Base-by-base conservation (phyloP, 2,888 invertebrate genomes). In the Hemistola chrysoprasaria region DNA sequence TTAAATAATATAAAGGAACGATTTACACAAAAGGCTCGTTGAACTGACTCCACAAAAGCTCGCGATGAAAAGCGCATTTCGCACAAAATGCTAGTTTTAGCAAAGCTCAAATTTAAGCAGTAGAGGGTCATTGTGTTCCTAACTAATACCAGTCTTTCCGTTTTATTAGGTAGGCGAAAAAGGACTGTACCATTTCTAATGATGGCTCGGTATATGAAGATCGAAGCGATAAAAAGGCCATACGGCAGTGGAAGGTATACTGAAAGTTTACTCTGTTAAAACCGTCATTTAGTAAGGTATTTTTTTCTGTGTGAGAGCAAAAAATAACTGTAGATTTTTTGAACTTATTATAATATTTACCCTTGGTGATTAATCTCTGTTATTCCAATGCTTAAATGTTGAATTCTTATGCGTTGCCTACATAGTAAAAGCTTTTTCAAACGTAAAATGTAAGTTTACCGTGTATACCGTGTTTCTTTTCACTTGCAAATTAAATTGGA, bases 401-500 rank as follows among this genome's bases (percentile, higher is more conserved):
- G n/a, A n/a, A n/a, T n/a, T n/a, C n/a, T n/a, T n/a, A 16, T 16
- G 16, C 16, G 16, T n/a, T 16, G 16, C 2, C 4, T 3, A 16
- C 2, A 16, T 16, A 16, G 4, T 16, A 16, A 16, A 16, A 16
- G 16, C 16, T 16, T 16, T 16, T 16, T 16, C 16, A 4, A 4
- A 16, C 4, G 16, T 16, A 16, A 16, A 16, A 16, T 16, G 2
- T 16, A 16, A 16, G 16, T 16, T 11, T 29, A 28, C 8, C 10
- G 8, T 31, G 22, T 33, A 34, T 37, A 23, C 16, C 2, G 11
- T 25, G 24, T 34, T 31, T 29, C 38, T 49, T 43, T 51, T 47
- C 48, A 45, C 44, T 51, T 33, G 38, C 40, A 40, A 46, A 50
- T 46, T 48, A 46, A 40, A 40, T 47, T 39, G 42, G 42, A 47